Evolutionary conservation across 2,113 vertebrate genomes (phyloP).

Genomic region (Carlito syrichta): DNA sequence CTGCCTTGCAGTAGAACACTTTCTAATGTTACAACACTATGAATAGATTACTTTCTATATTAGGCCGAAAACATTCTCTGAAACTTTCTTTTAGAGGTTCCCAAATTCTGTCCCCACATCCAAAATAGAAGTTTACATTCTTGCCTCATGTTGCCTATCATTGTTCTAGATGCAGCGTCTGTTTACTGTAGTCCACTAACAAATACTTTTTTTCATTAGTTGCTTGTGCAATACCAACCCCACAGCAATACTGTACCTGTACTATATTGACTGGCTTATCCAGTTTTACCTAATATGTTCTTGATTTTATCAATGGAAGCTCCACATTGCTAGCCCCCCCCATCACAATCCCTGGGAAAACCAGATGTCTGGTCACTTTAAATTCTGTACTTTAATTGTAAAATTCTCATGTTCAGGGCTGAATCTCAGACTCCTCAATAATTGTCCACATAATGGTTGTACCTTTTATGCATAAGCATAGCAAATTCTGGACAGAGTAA

Average conservation of each 20-base stretch:
- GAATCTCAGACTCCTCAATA: not conserved
- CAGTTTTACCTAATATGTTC: not conserved
- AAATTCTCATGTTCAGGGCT: not conserved
- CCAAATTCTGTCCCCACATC: not conserved
- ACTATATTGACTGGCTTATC: not conserved
- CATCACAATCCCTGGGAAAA: not conserved
- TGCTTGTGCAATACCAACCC: not conserved
- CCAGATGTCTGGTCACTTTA: not conserved
- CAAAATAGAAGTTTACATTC: not conserved
- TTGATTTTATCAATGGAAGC: not conserved
- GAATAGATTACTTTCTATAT: not conserved
- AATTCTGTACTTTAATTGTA: not conserved
- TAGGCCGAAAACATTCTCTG: not conserved
- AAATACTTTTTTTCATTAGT: not conserved
- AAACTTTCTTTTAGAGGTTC: not conserved
- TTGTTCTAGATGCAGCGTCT: not conserved
- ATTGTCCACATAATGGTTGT: not conserved
- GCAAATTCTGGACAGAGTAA: not conserved
- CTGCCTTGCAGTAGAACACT: not conserved
- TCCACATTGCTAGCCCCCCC: not conserved
- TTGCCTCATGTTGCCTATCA: not conserved
- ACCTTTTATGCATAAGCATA: not conserved
- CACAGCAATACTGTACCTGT: not conserved
- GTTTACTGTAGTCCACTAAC: not conserved
- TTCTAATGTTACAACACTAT: not conserved